These are phyloP conservation scores for Mnemiopsis leidyi DNA, from an alignment of 37 sponge, comb jelly and placozoan genomes.

Conservation along the genomic window DNA sequence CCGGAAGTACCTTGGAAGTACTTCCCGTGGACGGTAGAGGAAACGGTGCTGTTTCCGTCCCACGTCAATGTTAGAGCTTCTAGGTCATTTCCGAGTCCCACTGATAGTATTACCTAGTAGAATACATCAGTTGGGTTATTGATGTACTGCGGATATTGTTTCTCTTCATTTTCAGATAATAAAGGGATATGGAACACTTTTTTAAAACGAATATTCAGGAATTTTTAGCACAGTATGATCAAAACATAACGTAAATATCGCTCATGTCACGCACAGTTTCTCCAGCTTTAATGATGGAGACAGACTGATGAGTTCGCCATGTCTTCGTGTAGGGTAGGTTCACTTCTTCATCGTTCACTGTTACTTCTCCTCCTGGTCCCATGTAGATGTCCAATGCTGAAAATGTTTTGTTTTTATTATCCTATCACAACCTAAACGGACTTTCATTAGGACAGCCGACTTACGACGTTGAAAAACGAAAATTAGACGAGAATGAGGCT, in stretches of 20 bases:
- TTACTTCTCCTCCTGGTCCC: not conserved
- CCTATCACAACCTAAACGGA: too few species aligned
- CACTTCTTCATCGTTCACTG: not conserved
- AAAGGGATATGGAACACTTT: too few species aligned
- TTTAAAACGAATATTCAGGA: too few species aligned
- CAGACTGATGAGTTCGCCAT: not conserved
- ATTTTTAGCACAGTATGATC: too few species aligned
- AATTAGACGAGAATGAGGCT: too few species aligned
- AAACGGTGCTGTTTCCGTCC: slow-evolving; percentile 22
- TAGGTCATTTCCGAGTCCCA: not conserved
- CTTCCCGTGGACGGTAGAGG: slow-evolving; percentile 1
- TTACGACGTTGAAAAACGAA: too few species aligned
- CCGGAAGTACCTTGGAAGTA: not conserved
- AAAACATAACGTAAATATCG: too few species aligned
- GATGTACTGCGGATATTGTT: too few species aligned
- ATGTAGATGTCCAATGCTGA: not conserved
- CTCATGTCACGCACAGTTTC: not conserved
- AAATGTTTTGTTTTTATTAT: too few species aligned
- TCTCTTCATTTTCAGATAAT: too few species aligned
- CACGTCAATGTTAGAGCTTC: not conserved
- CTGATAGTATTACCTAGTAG: not conserved
- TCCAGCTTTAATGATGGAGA: not conserved
- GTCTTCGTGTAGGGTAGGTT: slow-evolving; percentile 9
- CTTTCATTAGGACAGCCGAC: too few species aligned
- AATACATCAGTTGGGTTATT: too few species aligned